These are phyloP conservation scores for Halocynthia roretzi DNA, from an alignment of 23 tunicate species.

Conservation along the genomic window DNA sequence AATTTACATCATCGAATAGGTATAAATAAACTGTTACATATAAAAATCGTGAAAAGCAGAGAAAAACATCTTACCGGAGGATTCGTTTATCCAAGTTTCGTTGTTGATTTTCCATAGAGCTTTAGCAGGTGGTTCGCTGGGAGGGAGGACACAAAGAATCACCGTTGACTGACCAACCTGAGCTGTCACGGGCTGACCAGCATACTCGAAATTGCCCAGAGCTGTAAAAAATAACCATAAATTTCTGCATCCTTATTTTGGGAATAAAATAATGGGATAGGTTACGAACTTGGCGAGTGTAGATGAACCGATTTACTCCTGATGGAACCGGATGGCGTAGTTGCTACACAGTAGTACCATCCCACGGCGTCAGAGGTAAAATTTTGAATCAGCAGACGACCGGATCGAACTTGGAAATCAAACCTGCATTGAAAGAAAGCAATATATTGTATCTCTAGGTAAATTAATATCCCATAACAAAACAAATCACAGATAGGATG, in stretches of 20 bases:
- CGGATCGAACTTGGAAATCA: neutral
- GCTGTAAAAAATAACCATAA: no score
- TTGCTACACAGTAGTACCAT: neutral
- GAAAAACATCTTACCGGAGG: neutral
- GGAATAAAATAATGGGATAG: no score
- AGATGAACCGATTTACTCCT: neutral
- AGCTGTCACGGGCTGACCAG: neutral
- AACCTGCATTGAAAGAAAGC: neutral
- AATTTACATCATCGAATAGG: no score
- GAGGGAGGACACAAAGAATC: conserved; percentile 3
- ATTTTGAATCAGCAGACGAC: neutral
- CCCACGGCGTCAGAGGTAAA: neutral
- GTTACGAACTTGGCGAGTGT: neutral
- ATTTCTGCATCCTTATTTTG: no score
- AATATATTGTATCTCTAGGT: no score
- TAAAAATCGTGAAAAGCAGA: no score
- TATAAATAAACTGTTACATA: no score
- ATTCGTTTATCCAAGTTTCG: neutral
- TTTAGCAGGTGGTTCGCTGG: conserved; percentile 7
- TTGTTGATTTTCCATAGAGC: conserved; percentile 8
- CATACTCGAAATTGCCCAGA: no score
- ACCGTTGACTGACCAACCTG: conserved; percentile 3
- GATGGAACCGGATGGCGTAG: neutral
- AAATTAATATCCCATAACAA: no score
- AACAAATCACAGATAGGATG: no score